Percentiles rank a stretch among this genome's conserved stretches.
These are phyloP conservation scores for Ophioninae sp. DNA, from an alignment of 2,888 invertebrate genomes.

Conservation along the genomic window DNA sequence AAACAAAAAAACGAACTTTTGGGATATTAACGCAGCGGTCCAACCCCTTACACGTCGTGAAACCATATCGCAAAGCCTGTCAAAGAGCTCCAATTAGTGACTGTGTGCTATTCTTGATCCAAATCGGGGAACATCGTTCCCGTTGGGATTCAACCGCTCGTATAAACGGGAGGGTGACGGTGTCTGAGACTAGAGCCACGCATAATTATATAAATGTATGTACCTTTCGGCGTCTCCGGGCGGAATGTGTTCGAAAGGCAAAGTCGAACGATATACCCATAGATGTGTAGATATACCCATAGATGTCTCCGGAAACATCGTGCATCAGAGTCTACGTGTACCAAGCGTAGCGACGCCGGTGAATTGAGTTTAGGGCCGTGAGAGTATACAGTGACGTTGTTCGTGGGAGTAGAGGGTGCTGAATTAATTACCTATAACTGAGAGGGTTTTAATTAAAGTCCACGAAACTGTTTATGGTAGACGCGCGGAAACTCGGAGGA, in stretches of 20 bases:
- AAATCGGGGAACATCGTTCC: constrained; percentile 9
- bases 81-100: constrained; percentile 5
- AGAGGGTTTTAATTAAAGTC: constrained; percentile 72
- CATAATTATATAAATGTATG: constrained; percentile 5
- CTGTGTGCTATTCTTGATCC: constrained; percentile 1
- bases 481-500: constrained; percentile 47
- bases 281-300: background rate
- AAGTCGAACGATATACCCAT: constrained; percentile 9
- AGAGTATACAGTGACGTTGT: constrained; percentile 18
- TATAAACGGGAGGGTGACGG: constrained; percentile 11
- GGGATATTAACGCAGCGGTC: too few relatives aligned
- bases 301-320: constrained; percentile 20
- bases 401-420: constrained; percentile 36
- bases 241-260: constrained; percentile 43
- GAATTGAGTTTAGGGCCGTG: constrained; percentile 39
- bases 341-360: constrained; percentile 6
- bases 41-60: background rate
- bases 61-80: constrained; percentile 7
- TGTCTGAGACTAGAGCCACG: background rate
- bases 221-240: background rate
- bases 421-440: constrained; percentile 72
- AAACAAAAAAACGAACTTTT: too few relatives aligned
- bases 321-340: constrained; percentile 37
- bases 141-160: background rate
- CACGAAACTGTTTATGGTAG: constrained; percentile 67